Percentiles rank a stretch among this genome's conserved stretches.
phyloP scores from a whole-genome alignment of 2,888 invertebrate species.

The Tipula helvola region DNA sequence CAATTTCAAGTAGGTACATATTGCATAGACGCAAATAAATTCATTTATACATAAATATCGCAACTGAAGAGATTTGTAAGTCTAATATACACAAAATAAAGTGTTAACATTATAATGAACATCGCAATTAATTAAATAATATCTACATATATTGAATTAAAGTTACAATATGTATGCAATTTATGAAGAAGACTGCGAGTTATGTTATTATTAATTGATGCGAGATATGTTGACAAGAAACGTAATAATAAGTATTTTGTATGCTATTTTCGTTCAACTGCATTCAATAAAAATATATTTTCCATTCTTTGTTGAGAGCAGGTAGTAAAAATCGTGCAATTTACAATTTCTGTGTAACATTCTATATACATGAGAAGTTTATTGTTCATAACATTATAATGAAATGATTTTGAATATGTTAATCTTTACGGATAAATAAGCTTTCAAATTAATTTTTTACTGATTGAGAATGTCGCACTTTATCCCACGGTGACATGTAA shows the following conservation, averaged over 20 bases:
- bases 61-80: background rate
- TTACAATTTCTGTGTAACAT: background rate
- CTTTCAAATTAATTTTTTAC: background rate
- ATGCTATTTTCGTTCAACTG: background rate
- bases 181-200: background rate
- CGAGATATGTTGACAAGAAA: background rate
- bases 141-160: background rate
- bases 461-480: background rate
- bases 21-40: background rate
- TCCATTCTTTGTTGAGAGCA: background rate
- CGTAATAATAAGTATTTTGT: background rate
- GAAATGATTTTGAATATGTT: background rate
- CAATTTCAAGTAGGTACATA: background rate
- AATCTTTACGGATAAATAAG: background rate
- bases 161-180: background rate
- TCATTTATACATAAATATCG: background rate
- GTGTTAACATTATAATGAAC: background rate
- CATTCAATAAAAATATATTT: background rate
- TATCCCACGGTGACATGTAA: background rate
- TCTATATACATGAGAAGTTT: background rate
- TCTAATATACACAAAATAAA: background rate
- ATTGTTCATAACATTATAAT: background rate
- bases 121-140: background rate
- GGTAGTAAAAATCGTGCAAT: background rate
- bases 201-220: background rate